Conservation (phyloP, 2,113 vertebrate species). For the Lepisosteus oculatus region DNA sequence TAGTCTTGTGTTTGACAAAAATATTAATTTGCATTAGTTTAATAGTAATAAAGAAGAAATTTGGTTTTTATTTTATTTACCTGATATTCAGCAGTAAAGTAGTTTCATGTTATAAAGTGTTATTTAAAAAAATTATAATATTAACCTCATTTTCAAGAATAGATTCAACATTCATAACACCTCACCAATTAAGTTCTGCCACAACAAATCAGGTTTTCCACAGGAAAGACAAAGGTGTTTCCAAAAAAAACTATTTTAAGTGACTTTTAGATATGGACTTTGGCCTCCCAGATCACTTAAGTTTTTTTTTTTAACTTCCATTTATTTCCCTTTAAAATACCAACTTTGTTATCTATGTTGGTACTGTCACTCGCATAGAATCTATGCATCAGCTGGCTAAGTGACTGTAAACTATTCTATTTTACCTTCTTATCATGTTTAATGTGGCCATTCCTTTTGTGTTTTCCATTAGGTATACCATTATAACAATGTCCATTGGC, state of each 20-base stretch:
- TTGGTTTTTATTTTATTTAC: constrained; percentile 20
- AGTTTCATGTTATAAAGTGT: constrained; percentile 18
- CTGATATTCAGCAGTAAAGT: constrained; percentile 26
- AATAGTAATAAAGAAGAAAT: constrained; percentile 27
- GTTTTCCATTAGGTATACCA: constrained; percentile 84
- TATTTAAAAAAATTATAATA: constrained; percentile 12
- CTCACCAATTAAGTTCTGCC: constrained; percentile 13
- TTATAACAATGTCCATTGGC: constrained; percentile 92
- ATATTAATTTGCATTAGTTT: constrained; percentile 11
- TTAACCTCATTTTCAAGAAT: constrained; percentile 13
- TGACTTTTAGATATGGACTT: constrained; percentile 2
- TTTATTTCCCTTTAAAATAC: constrained; percentile 14
- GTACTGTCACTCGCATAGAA: background rate
- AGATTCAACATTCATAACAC: constrained; percentile 20
- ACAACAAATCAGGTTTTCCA: constrained; percentile 9
- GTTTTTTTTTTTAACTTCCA: constrained; percentile 1
- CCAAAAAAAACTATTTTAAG: background rate
- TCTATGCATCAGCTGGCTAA: background rate
- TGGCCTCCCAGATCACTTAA: constrained; percentile 10
- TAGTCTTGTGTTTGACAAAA: background rate
- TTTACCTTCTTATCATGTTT: constrained; percentile 91
- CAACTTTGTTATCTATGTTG: constrained; percentile 10
- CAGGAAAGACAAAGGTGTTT: constrained; percentile 2
- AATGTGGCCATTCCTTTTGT: constrained; percentile 86
- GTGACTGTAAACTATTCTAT: constrained; percentile 53